Evolutionary conservation across 2,797 vertebrate species (phyloP), one percentile per base, ranked within the genome.

Genomic region (Pampus argenteus): DNA sequence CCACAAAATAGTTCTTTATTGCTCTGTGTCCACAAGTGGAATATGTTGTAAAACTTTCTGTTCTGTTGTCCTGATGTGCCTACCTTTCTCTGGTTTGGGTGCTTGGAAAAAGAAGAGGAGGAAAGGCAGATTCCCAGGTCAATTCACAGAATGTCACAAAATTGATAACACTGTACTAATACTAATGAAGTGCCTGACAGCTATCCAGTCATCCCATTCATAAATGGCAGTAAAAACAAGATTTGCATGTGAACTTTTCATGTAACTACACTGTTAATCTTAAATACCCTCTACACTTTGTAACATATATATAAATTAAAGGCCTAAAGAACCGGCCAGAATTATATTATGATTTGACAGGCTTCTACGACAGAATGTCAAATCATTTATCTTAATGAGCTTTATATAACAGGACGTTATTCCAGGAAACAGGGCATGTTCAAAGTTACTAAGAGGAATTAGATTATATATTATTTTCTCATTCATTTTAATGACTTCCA

Each of bases 1-100:
- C 91, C 90, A 93, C 90, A 91, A 92, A 93, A 91, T 88, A 89
- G 87, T 87, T 92, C 90, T 95, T 91, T 95, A 95, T 95, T 95
- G 95, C 94, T 95, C 91, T 91, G 89, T 92, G 92, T 93, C 93
- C 92, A 94, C 90, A 85, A 91, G 90, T 94, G 92, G 88, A 91
- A 90, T 89, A 92, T 87, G 83, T 90, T 85, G 90, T 92, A 84
- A 89, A 90, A 90, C 90, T 78, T 90, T 90, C 84, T 89, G 91
- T 86, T 88, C 74, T 81, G 89, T 88, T 90, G 86, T 91, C 92
- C 94, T 86, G 82, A 87, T 87, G 90, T 82, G 88, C 91, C 90
- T 90, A 86, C 91, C 89, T 91, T 91, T 89, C 89, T 90, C 80
- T 76, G 74, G 82, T 81, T 83, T 79, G 89, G 91, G 92, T 81